phyloP scores from a whole-genome alignment of 2,797 vertebrate genomes.

The Poecilia wingei region DNA sequence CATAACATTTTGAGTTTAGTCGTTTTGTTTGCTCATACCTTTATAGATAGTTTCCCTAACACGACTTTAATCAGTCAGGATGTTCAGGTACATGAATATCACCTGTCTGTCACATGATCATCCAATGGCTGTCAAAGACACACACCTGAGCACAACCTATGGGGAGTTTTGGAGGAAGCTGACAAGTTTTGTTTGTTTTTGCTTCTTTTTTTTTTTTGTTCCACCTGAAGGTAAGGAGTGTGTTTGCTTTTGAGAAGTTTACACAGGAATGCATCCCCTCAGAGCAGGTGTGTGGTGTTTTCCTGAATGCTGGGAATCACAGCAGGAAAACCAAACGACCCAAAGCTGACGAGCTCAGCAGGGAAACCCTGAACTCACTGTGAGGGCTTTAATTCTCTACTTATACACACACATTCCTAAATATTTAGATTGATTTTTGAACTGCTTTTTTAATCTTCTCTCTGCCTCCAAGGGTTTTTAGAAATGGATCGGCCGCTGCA shows the following conservation, averaged over 20 bases:
- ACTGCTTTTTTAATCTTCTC: rapidly evolving
- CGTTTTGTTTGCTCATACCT: not conserved
- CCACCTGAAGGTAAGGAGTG: constrained; percentile 3
- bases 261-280: not conserved
- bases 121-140: constrained; percentile 13
- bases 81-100: not conserved
- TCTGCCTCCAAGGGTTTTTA: not conserved
- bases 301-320: constrained; percentile 12
- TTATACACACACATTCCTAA: constrained; percentile 1
- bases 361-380: not conserved
- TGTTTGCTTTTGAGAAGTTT: not conserved
- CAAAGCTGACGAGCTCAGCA: constrained; percentile 26
- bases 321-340: constrained; percentile 2
- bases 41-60: not conserved
- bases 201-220: not conserved
- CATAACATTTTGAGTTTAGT: not conserved
- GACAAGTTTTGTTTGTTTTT: not conserved
- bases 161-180: not conserved
- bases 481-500: constrained; percentile 38
- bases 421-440: not conserved
- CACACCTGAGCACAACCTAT: not conserved
- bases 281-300: constrained; percentile 11
- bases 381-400: not conserved
- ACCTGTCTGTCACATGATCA: constrained; percentile 41
- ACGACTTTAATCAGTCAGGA: not conserved